A percentile compares a stretch with the other conserved stretches of the same genome.
Evolutionary conservation across 2,113 vertebrate species (phyloP).

Genomic region (Lophochroa leadbeateri): DNA sequence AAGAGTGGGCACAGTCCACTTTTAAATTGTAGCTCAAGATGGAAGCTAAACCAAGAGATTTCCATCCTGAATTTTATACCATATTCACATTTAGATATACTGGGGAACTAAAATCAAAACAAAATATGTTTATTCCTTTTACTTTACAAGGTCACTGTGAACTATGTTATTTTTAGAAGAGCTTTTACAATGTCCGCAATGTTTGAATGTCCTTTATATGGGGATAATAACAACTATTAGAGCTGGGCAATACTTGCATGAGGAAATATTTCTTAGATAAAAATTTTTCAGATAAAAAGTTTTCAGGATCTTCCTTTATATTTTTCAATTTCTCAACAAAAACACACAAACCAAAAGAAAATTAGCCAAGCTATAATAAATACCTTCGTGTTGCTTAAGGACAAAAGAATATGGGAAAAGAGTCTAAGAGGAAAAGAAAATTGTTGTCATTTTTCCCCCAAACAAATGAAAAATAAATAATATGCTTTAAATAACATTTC

Average conservation of each 20-base stretch:
- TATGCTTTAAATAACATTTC: not conserved
- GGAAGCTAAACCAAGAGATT: not conserved
- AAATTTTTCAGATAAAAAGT: not conserved
- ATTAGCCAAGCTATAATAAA: not conserved
- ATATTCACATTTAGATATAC: not conserved
- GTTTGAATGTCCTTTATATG: not conserved
- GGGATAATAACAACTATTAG: not conserved
- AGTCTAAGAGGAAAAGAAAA: not conserved
- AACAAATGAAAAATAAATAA: not conserved
- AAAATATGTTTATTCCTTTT: not conserved
- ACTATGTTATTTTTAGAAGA: not conserved
- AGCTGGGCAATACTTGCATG: not conserved
- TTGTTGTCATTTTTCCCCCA: fast-evolving
- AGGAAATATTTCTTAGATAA: not conserved
- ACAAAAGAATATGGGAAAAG: not conserved
- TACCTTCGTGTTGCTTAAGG: not conserved
- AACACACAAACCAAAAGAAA: not conserved
- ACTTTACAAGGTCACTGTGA: not conserved
- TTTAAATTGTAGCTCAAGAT: not conserved
- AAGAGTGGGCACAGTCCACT: not conserved
- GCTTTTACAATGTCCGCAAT: not conserved
- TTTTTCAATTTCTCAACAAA: not conserved
- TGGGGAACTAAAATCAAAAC: not conserved
- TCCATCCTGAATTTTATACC: not conserved
- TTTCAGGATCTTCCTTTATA: not conserved